Evolutionary conservation across 2,797 vertebrate species (phyloP).

Genomic region (Fundulus diaphanus): DNA sequence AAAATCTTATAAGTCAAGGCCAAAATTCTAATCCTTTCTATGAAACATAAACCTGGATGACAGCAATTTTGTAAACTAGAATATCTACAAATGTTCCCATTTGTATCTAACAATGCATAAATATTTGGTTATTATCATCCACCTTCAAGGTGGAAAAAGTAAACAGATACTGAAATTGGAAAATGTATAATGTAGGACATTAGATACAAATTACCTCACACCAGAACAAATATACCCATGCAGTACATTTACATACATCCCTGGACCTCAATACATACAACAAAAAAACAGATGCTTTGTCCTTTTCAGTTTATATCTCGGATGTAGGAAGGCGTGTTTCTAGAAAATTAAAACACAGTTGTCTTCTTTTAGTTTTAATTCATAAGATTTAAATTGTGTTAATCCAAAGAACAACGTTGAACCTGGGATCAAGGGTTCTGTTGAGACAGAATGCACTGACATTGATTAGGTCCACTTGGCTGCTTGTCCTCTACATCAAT

Average conservation of each 20-base stretch:
- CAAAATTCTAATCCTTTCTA: neutral
- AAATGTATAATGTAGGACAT: neutral
- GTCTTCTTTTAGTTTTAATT: neutral
- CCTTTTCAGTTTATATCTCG: neutral
- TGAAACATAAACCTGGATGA: neutral
- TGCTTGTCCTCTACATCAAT: slow-evolving; percentile 12
- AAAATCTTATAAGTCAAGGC: neutral
- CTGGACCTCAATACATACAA: neutral
- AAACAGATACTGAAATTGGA: neutral
- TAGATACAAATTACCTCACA: neutral
- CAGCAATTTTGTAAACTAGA: neutral
- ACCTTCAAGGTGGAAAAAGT: neutral
- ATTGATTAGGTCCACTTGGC: neutral
- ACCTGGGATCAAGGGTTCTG: neutral
- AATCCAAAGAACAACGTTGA: neutral
- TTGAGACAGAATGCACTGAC: neutral
- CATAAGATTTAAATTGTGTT: neutral
- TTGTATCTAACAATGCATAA: neutral
- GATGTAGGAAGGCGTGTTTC: neutral
- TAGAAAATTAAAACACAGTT: neutral
- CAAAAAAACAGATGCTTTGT: neutral
- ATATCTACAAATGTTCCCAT: neutral
- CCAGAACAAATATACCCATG: neutral
- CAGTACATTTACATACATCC: neutral
- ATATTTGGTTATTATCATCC: neutral